Conservation (phyloP, 2,797 vertebrate genomes). For the Numenius phaeopus region DNA sequence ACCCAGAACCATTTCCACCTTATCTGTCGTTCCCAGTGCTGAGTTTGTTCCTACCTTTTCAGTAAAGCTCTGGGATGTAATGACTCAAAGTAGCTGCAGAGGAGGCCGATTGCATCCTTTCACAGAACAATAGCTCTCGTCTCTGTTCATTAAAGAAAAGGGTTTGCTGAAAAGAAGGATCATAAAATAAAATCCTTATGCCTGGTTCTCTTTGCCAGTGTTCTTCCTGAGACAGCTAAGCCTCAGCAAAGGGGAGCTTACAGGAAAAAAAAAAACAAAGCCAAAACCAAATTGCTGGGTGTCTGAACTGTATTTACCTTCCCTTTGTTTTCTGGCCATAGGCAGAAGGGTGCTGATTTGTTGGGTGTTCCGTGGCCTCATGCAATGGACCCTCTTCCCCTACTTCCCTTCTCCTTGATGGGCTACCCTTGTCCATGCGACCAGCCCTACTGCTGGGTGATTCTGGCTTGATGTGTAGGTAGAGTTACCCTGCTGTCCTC, state of each 20-base stretch:
- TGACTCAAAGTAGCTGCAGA: background rate
- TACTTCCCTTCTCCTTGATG: background rate
- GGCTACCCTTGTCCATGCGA: rapidly evolving
- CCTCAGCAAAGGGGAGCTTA: background rate
- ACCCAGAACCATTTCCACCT: background rate
- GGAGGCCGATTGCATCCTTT: background rate
- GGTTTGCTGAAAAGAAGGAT: background rate
- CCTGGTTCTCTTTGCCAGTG: background rate
- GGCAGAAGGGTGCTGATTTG: background rate
- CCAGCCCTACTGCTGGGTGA: rapidly evolving
- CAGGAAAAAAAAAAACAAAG: too few species aligned
- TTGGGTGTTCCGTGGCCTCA: background rate
- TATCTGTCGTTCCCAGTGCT: background rate
- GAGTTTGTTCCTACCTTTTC: background rate
- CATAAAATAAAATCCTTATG: background rate
- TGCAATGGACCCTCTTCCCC: background rate
- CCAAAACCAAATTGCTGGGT: background rate
- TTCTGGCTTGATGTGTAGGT: background rate
- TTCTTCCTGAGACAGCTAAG: background rate
- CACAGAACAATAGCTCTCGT: background rate
- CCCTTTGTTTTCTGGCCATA: background rate
- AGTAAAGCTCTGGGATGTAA: background rate
- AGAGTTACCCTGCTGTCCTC: background rate
- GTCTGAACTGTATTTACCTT: background rate
- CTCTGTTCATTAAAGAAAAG: background rate